phyloP scores from a whole-genome alignment of 2,113 vertebrate species.

The Phasianus colchicus region DNA sequence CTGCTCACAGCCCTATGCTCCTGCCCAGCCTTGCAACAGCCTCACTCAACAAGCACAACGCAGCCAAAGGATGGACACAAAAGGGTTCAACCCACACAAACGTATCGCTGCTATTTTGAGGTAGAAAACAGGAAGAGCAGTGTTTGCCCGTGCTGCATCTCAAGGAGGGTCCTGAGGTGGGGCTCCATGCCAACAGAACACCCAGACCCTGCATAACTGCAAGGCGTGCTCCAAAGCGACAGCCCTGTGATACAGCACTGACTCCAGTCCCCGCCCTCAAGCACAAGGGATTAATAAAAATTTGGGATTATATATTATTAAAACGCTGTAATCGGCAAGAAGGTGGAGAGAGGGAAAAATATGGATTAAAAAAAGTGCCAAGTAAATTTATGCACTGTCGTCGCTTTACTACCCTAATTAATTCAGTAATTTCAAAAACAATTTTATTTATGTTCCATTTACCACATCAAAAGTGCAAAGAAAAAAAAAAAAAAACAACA shows the following conservation, averaged over 20 bases:
- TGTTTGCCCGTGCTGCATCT: not conserved
- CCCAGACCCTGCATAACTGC: not conserved
- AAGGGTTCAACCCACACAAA: not conserved
- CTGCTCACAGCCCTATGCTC: too few species aligned
- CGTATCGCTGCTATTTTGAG: not conserved
- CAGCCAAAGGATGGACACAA: not conserved
- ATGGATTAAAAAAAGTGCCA: constrained; percentile 51
- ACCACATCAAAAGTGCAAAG: constrained; percentile 81
- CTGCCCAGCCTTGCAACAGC: not conserved
- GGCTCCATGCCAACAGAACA: not conserved
- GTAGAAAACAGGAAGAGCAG: not conserved
- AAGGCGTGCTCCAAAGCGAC: not conserved
- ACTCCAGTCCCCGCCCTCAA: not conserved
- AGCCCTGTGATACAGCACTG: not conserved
- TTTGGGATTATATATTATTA: constrained; percentile 6
- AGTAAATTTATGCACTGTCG: constrained; percentile 71
- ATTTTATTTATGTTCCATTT: constrained; percentile 87
- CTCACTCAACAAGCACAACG: not conserved
- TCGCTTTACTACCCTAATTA: constrained; percentile 82
- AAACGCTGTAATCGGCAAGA: not conserved
- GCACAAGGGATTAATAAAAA: constrained; percentile 8
- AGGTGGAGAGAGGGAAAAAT: not conserved
- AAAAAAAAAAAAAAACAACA: constrained; percentile 23
- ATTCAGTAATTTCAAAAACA: constrained; percentile 85
- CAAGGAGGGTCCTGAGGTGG: not conserved